phyloP scores from a whole-genome alignment of 1,140 invertebrate genomes.

The Lethocerus indicus region DNA sequence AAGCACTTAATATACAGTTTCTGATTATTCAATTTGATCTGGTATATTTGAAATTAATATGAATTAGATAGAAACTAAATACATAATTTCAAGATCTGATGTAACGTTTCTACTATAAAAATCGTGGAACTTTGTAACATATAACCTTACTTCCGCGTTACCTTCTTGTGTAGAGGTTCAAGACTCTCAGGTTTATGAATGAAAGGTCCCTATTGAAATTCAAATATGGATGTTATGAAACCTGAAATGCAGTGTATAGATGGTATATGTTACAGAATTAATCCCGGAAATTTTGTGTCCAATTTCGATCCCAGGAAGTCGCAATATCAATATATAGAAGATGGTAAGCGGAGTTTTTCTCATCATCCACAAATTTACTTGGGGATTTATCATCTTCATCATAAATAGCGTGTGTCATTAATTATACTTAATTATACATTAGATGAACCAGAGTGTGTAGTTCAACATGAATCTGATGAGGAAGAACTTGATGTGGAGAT shows the following conservation, averaged over 20 bases:
- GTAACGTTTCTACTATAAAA: too few relatives aligned
- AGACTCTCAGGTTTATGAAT: too few relatives aligned
- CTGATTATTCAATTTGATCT: too few relatives aligned
- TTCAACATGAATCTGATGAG: constrained; percentile 23
- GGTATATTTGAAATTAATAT: too few relatives aligned
- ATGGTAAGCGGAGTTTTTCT: not conserved
- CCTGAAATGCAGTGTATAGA: constrained; percentile 34
- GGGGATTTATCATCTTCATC: not conserved
- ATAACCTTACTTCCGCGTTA: too few relatives aligned
- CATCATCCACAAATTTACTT: not conserved
- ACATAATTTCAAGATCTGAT: too few relatives aligned
- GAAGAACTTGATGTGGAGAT: constrained; percentile 26
- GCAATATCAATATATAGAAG: constrained; percentile 10
- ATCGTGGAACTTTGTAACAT: too few relatives aligned
- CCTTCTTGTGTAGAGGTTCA: too few relatives aligned
- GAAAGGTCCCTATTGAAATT: too few relatives aligned
- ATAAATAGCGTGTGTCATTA: not conserved
- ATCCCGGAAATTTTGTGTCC: constrained; percentile 16
- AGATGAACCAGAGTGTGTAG: constrained; percentile 20
- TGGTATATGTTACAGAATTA: constrained; percentile 32
- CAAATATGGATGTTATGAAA: constrained; percentile 17
- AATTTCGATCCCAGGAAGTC: constrained; percentile 2
- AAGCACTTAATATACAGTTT: too few relatives aligned
- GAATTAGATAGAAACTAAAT: too few relatives aligned
- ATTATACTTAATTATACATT: not conserved